Evolutionary conservation across 2,888 invertebrate species (phyloP).

Genomic region (Lissocephala sabroskyi): DNA sequence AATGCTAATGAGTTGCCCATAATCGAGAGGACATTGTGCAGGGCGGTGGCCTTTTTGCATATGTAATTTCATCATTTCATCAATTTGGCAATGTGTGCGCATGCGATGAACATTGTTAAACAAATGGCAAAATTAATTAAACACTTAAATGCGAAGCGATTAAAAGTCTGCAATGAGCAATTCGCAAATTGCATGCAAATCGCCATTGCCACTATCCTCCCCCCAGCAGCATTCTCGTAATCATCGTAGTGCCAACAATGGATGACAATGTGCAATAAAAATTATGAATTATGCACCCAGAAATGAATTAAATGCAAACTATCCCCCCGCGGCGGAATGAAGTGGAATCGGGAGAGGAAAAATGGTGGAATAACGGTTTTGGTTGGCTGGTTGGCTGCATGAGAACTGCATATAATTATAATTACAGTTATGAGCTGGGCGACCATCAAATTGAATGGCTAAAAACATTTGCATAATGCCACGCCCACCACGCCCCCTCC

Average conservation of each 20-base stretch:
- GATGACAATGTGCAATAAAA: not conserved
- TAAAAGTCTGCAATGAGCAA: constrained; percentile 5
- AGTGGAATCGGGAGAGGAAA: too few relatives aligned
- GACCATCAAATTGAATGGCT: constrained; percentile 52
- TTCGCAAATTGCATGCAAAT: too few relatives aligned
- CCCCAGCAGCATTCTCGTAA: too few relatives aligned
- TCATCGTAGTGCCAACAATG: not conserved
- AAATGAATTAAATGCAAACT: not conserved
- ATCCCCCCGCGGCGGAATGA: too few relatives aligned
- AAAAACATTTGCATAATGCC: constrained; percentile 46
- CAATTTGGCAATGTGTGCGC: not conserved
- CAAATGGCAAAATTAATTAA: constrained; percentile 41
- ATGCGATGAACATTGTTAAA: constrained; percentile 11
- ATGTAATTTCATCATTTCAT: too few relatives aligned
- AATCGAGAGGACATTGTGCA: too few relatives aligned
- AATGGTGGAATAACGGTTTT: too few relatives aligned
- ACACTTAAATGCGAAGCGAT: constrained; percentile 24
- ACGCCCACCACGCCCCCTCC: too few relatives aligned
- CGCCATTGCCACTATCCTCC: too few relatives aligned
- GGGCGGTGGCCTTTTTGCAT: too few relatives aligned
- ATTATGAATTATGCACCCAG: constrained; percentile 26
- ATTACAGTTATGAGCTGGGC: constrained; percentile 43
- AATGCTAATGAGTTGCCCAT: constrained; percentile 5
- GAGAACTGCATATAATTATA: constrained; percentile 37
- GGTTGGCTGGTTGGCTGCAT: constrained; percentile 7